These are phyloP conservation scores for Sclerodermus sp. DNA, from an alignment of 2,888 invertebrate genomes.

Conservation along the genomic window DNA sequence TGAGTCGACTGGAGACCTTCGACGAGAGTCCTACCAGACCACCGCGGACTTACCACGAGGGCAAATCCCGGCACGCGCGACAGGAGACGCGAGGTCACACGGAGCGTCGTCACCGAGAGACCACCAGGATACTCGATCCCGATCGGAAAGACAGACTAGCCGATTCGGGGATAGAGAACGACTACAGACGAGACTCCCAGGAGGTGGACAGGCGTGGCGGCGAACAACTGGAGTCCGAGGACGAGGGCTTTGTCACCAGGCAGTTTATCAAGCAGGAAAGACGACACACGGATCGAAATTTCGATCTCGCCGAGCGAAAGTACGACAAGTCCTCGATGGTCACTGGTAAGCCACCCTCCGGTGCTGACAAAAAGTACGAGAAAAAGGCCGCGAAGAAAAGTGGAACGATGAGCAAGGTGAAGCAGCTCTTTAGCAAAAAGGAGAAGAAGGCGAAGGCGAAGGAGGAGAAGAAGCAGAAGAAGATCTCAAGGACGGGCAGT, in stretches of 20 bases:
- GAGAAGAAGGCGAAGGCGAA: constrained; percentile 70
- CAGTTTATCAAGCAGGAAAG: constrained; percentile 74
- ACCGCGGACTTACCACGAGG: constrained; percentile 42
- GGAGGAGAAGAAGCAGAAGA: constrained; percentile 55
- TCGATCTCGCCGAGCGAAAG: constrained; percentile 44
- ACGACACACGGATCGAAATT: constrained; percentile 71
- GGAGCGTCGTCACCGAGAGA: constrained; percentile 45
- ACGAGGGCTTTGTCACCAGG: constrained; percentile 72
- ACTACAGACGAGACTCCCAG: constrained; percentile 72
- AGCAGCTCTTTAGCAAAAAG: constrained; percentile 76
- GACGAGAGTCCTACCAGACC: constrained; percentile 43
- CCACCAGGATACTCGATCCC: constrained; percentile 52
- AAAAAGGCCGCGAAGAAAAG: constrained; percentile 51
- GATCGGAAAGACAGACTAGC: constrained; percentile 67
- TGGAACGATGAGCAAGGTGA: constrained; percentile 63
- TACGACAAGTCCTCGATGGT: constrained; percentile 43
- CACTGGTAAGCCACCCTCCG: constrained; percentile 48
- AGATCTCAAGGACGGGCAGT: constrained; percentile 36
- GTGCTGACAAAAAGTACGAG: constrained; percentile 51
- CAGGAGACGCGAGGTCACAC: constrained; percentile 58
- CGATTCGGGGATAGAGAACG: constrained; percentile 82
- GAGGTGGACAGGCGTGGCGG: constrained; percentile 47
- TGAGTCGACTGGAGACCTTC: constrained; percentile 38
- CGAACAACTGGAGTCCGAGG: constrained; percentile 64
- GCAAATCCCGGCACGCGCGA: constrained; percentile 53